Percentiles rank a stretch among this genome's conserved stretches.
phyloP scores from a whole-genome alignment of 2,113 vertebrate species.

The Rhombomys opimus region DNA sequence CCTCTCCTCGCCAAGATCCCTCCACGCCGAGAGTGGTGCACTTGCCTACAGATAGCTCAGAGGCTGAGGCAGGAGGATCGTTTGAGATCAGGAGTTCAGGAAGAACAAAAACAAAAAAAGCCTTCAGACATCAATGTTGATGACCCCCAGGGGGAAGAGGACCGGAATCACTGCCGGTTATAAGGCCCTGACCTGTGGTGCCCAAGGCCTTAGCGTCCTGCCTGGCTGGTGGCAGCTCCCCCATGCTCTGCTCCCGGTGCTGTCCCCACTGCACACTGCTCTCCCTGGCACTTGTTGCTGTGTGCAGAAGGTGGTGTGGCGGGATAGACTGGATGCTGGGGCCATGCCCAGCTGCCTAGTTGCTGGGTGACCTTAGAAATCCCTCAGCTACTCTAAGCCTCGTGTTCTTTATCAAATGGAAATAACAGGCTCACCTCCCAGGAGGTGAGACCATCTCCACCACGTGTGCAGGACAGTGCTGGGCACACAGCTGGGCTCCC shows the following conservation, averaged over 20 bases:
- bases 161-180: not conserved
- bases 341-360: not conserved
- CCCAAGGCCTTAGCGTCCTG: not conserved
- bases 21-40: not conserved
- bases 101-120: not conserved
- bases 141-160: not conserved
- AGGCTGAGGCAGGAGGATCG: not conserved
- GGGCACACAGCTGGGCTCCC: not conserved
- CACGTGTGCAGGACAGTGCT: not conserved
- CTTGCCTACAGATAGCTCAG: not conserved
- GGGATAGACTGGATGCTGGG: not conserved
- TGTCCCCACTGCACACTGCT: not conserved
- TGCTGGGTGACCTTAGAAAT: constrained; percentile 9
- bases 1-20: not conserved
- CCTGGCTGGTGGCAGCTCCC: not conserved
- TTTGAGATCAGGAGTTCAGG: not conserved
- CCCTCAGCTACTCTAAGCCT: not conserved
- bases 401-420: constrained; percentile 12
- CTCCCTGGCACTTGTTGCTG: not conserved
- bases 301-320: not conserved
- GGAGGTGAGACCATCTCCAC: not conserved
- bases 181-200: not conserved
- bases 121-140: not conserved
- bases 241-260: not conserved
- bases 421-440: not conserved